A percentile compares a stretch with the other conserved stretches of the same genome.
Conservation (phyloP, 2,113 vertebrate species). For the Gallinago media region DNA sequence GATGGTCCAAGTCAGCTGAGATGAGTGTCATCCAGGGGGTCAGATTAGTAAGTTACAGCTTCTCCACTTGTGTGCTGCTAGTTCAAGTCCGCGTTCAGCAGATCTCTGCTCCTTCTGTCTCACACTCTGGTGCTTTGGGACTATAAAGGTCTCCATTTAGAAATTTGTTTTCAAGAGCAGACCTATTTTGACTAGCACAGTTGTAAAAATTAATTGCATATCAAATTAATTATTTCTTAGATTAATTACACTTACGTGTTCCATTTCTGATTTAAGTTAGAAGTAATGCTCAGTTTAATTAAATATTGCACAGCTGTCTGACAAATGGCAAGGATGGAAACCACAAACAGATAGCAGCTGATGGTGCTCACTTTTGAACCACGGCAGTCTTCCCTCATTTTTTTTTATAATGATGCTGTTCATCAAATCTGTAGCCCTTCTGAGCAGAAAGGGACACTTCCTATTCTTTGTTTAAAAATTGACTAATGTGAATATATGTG, state of each 20-base stretch:
- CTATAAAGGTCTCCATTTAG: neutral
- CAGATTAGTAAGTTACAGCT: neutral
- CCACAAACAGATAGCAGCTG: neutral
- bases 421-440: neutral
- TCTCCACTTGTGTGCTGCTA: neutral
- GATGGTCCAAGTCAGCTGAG: neutral
- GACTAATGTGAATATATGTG: neutral
- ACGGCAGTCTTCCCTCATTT: neutral
- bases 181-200: neutral
- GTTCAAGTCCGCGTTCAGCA: neutral
- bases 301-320: neutral
- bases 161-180: neutral
- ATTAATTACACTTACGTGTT: neutral
- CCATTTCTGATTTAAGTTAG: neutral
- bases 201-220: slow-evolving; percentile 17
- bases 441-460: neutral
- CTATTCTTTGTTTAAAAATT: neutral
- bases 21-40: neutral
- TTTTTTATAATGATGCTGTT: neutral
- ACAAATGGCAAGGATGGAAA: neutral
- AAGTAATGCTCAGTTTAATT: slow-evolving; percentile 7
- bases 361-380: neutral
- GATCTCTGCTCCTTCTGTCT: neutral
- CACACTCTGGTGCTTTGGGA: neutral
- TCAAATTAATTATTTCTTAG: slow-evolving; percentile 9